phyloP scores from a whole-genome alignment of 1,140 invertebrate genomes.

The Drosophila aff. region DNA sequence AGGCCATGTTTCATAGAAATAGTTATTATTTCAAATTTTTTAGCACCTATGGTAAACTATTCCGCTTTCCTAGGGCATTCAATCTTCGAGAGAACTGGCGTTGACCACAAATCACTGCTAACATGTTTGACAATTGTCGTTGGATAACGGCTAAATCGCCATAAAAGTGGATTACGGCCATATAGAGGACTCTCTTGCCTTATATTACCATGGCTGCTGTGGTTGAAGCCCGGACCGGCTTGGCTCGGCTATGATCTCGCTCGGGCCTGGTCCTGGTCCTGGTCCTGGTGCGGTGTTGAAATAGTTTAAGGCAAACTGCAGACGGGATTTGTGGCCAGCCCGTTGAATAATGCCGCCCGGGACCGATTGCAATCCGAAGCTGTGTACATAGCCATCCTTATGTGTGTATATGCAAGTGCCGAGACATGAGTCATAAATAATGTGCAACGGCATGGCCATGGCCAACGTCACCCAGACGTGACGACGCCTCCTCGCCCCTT shows the following conservation, averaged over 20 bases:
- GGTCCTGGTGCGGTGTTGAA: constrained; percentile 1
- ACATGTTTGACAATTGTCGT: constrained; percentile 40
- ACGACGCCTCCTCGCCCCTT: constrained; percentile 39
- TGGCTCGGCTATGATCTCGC: constrained; percentile 26
- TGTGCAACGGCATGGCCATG: constrained; percentile 53
- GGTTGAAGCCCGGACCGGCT: constrained; percentile 21
- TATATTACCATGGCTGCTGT: constrained; percentile 15
- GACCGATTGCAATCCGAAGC: constrained; percentile 33
- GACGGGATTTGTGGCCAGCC: constrained; percentile 31
- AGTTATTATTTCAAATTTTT: no score
- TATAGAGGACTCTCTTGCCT: constrained; percentile 28
- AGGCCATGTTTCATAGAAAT: background rate
- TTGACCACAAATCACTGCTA: constrained; percentile 29
- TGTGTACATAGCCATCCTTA: constrained; percentile 10
- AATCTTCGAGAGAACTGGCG: background rate
- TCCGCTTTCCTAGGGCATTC: constrained; percentile 5
- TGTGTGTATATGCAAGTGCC: constrained; percentile 7
- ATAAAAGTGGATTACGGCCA: constrained; percentile 49
- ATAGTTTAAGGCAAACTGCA: constrained; percentile 42
- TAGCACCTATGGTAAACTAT: background rate
- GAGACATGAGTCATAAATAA: constrained; percentile 53
- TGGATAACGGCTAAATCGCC: constrained; percentile 52
- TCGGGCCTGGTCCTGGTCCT: constrained; percentile 1
- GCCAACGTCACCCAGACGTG: constrained; percentile 51
- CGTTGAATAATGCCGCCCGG: constrained; percentile 10